These are phyloP conservation scores for Eulacestoma nigropectus DNA, from an alignment of 2,113 vertebrate species.

Conservation along the genomic window DNA sequence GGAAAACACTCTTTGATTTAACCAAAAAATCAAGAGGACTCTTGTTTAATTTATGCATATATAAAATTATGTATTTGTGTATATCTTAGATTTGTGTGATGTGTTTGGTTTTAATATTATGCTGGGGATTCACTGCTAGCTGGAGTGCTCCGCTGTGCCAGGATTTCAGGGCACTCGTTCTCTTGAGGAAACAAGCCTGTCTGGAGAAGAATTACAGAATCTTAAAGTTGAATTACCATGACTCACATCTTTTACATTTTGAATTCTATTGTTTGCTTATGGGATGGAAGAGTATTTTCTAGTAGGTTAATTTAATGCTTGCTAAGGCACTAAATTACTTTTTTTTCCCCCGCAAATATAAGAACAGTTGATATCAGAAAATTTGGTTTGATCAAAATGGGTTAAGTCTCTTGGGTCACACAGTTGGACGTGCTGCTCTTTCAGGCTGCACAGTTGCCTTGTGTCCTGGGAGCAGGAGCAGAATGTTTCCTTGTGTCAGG, in stretches of 20 bases:
- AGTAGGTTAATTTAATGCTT: background rate
- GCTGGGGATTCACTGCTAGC: background rate
- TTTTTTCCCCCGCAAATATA: too few relatives aligned
- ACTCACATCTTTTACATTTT: background rate
- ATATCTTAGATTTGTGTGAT: background rate
- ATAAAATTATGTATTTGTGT: background rate
- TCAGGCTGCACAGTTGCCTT: rapidly evolving
- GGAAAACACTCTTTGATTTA: background rate
- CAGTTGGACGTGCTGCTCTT: background rate
- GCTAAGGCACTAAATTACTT: background rate
- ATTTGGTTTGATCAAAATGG: background rate
- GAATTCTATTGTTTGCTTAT: background rate
- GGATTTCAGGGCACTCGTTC: background rate
- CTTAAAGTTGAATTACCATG: background rate
- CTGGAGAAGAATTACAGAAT: background rate
- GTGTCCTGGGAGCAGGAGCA: background rate
- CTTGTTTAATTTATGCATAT: background rate
- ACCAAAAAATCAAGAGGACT: background rate
- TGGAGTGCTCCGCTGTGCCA: background rate
- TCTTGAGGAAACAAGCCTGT: background rate
- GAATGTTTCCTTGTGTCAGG: background rate
- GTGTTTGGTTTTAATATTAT: background rate
- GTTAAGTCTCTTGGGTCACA: background rate
- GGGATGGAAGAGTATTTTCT: background rate
- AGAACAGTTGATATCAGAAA: background rate